A percentile compares a stretch with the other conserved stretches of the same genome.
Evolutionary conservation across 2,797 vertebrate genomes (phyloP).

Genomic region (Hirundo rustica): DNA sequence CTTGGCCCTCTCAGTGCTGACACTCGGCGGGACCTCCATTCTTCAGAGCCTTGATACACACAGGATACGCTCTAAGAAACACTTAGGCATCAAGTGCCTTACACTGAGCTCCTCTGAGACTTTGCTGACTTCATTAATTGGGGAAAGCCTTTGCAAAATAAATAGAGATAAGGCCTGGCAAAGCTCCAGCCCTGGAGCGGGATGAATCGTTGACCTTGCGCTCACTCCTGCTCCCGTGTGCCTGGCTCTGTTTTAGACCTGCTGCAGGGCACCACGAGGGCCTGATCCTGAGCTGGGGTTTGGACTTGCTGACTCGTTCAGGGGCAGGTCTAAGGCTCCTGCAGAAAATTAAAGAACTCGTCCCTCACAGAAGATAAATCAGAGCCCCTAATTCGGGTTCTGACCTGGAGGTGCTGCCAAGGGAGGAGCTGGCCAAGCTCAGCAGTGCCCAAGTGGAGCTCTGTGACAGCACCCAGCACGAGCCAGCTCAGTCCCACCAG

Average conservation of each 20-base stretch:
- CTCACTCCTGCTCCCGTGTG: background rate
- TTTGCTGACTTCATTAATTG: constrained; percentile 51
- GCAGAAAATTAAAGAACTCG: background rate
- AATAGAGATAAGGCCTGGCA: constrained; percentile 58
- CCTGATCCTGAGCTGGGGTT: background rate
- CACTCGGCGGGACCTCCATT: background rate
- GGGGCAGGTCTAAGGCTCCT: background rate
- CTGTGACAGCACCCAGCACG: rapidly evolving
- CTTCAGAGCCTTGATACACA: background rate
- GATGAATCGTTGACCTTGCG: background rate
- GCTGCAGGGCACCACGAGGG: background rate
- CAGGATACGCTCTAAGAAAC: background rate
- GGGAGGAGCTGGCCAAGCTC: background rate
- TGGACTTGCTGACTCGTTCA: background rate
- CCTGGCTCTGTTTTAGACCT: rapidly evolving
- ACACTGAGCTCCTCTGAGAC: constrained; percentile 47
- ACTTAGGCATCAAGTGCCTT: constrained; percentile 41
- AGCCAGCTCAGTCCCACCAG: background rate
- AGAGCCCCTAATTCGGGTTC: background rate
- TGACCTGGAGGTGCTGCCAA: background rate
- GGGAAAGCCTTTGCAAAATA: constrained; percentile 58
- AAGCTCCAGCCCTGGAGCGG: constrained; percentile 2
- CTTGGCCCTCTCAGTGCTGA: background rate
- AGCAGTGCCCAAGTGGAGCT: background rate
- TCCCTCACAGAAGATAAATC: background rate